phyloP scores from a whole-genome alignment of 2,113 vertebrate genomes.

The Herpetotheres cachinnans region DNA sequence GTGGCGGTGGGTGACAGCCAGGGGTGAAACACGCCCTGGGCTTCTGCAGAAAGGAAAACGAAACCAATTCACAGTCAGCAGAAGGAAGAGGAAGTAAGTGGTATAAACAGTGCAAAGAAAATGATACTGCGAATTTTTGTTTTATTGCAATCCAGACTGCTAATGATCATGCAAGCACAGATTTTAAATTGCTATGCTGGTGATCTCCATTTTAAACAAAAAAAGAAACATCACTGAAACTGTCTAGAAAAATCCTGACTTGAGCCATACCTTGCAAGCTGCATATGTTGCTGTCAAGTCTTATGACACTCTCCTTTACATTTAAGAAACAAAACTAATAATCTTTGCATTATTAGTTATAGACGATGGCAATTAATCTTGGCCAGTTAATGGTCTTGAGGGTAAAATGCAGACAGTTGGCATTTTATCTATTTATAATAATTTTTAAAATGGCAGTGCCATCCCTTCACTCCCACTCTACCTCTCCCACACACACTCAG shows the following conservation, averaged over 20 bases:
- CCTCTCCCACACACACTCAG: conserved; percentile 31
- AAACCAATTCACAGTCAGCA: neutral
- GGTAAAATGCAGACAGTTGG: conserved; percentile 1
- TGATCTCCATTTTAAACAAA: neutral
- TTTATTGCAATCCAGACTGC: neutral
- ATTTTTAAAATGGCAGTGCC: conserved; percentile 13
- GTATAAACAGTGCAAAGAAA: neutral
- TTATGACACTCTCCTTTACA: neutral
- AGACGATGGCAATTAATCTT: neutral
- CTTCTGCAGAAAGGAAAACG: neutral
- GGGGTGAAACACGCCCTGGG: neutral
- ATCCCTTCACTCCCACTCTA: conserved; percentile 20
- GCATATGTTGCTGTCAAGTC: neutral
- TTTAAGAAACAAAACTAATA: neutral
- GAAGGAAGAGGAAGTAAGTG: neutral
- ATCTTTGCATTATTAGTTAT: neutral
- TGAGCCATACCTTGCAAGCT: neutral
- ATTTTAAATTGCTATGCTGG: neutral
- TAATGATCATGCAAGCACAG: neutral
- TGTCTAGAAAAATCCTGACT: neutral
- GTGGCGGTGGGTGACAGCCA: neutral
- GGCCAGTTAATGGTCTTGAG: neutral
- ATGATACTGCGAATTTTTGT: neutral
- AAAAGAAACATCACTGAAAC: neutral
- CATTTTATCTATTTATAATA: conserved; percentile 21